Evolutionary conservation across 2,888 invertebrate species (phyloP), one percentile per base, ranked within the genome.

Genomic region (Hydropsyche betteni): DNA sequence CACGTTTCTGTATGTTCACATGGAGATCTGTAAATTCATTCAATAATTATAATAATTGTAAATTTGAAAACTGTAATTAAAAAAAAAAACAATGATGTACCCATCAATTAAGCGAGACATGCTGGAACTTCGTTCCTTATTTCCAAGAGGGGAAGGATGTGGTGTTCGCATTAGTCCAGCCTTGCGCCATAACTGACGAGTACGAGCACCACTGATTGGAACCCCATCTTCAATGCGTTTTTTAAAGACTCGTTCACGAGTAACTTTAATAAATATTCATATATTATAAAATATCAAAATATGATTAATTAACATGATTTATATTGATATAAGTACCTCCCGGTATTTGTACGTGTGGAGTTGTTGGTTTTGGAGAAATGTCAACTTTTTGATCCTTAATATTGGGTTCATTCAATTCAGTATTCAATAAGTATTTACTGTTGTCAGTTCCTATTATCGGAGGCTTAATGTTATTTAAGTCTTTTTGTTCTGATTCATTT

Each of bases 121-220:
- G 33, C 95, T 95, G 79, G 94, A 94, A 81, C 95, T 94, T 77
- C 94, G 88, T 83, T 94, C 95, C 82, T 94, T 94, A 78, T 93
- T 93, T 58, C 89, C 87, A n/a, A 90, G 77, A 4, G 85, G 81
- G 10, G 86, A 85, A 0, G 86, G 86, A 0, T 84, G 80, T 0
- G 86, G 85, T 10, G 82, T 81, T 84, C 86, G 24, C 84, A 84
- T 52, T 84, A 82, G 74, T 85, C 81, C 77, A 10, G 83, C 86
- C 24, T 83, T 84, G 16, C 77, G 71, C 79, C 79, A 79, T 14
- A 76, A 33, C 14, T 77, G 77, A n/a, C 75, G 38, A 33, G 75
- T 64, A n/a, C 77, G 70, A n/a, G 69, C 70, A 85, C 81, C 77
- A 76, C 80, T 77, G 82, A 55, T 84, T 12, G 83, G 85, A 24